These are phyloP conservation scores for Aleadryas rufinucha DNA, from an alignment of 2,113 vertebrate species.

Conservation along the genomic window DNA sequence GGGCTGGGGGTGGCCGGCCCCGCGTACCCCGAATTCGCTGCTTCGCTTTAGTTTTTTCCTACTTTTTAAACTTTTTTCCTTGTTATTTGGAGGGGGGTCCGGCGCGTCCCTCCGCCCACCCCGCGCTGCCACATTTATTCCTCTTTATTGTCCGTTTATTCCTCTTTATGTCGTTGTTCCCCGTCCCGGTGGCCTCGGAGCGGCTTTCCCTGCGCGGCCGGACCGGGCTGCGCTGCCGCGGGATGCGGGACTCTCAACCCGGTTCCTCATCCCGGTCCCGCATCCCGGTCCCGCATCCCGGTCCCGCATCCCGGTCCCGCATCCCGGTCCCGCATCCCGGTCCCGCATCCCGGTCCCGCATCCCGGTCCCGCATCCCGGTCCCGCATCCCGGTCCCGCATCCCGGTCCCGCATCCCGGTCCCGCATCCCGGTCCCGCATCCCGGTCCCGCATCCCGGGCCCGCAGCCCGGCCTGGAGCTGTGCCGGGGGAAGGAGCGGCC, in stretches of 20 bases:
- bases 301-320: fast-evolving
- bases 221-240: not conserved
- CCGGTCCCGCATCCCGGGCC: fast-evolving
- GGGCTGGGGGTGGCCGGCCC: not conserved
- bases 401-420: fast-evolving
- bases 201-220: too few relatives aligned
- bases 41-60: too few relatives aligned
- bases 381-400: fast-evolving
- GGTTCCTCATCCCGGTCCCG: fast-evolving
- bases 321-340: fast-evolving
- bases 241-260: not conserved
- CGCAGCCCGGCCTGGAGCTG: not conserved
- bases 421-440: fast-evolving
- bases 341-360: not conserved
- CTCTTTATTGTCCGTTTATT: not conserved
- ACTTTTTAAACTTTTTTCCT: not conserved
- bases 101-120: not conserved
- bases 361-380: not conserved
- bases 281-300: not conserved
- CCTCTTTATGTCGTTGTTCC: not conserved
- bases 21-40: fast-evolving
- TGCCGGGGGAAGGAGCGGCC: not conserved
- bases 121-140: not conserved
- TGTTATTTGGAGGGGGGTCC: too few relatives aligned
- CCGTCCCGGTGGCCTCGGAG: not conserved